Percentiles rank a stretch among this genome's conserved stretches.
Conservation (phyloP, 1,140 invertebrate genomes). For the Megathymus violae region DNA sequence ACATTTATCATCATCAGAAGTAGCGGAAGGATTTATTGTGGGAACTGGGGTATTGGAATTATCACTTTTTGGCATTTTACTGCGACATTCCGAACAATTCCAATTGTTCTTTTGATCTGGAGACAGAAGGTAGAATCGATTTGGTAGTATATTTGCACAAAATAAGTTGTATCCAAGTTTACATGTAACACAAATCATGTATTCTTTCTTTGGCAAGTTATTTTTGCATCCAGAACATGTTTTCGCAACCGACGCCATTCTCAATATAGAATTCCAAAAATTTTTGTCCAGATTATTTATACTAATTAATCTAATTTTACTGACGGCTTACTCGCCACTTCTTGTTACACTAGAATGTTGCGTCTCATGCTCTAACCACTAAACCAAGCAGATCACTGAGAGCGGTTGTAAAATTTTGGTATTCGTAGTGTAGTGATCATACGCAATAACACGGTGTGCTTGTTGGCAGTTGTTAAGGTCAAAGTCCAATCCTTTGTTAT, state of each 20-base stretch:
- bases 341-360: too few relatives aligned
- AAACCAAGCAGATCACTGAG: too few relatives aligned
- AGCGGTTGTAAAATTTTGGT: neutral
- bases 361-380: too few relatives aligned
- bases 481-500: constrained; percentile 21
- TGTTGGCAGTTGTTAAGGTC: neutral
- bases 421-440: too few relatives aligned
- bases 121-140: neutral
- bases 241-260: constrained; percentile 1
- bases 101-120: constrained; percentile 15
- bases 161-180: constrained; percentile 10
- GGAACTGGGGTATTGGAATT: too few relatives aligned
- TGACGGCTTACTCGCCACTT: too few relatives aligned
- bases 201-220: constrained; percentile 7
- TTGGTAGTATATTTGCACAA: constrained; percentile 3
- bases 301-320: too few relatives aligned
- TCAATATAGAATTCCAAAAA: neutral
- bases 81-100: constrained; percentile 33
- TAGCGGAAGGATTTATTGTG: too few relatives aligned
- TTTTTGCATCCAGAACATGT: constrained; percentile 15
- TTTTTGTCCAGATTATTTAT: neutral
- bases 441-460: too few relatives aligned
- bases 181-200: neutral
- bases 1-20: too few relatives aligned
- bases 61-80: too few relatives aligned